These are phyloP conservation scores for Clarias fuscus DNA, from an alignment of 2,797 vertebrate genomes.

Conservation along the genomic window DNA sequence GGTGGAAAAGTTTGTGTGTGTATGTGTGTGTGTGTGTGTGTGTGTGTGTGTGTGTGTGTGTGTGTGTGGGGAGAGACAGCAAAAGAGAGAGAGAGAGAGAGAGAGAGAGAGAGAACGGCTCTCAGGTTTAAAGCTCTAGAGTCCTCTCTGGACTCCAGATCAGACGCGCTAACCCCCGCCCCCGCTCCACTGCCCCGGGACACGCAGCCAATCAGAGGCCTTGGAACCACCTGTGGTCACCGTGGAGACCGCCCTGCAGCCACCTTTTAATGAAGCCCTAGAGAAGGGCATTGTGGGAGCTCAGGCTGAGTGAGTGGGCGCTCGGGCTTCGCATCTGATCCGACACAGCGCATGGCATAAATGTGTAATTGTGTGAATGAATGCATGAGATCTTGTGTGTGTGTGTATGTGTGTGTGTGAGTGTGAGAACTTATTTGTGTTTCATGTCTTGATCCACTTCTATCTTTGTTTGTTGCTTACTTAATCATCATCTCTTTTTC, in stretches of 20 bases:
- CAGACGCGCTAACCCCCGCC: slow-evolving; percentile 40
- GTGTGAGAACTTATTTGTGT: background rate
- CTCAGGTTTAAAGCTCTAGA: slow-evolving; percentile 52
- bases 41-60: slow-evolving; percentile 41
- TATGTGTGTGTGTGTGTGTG: slow-evolving; percentile 40
- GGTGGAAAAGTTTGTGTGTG: background rate
- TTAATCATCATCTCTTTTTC: background rate
- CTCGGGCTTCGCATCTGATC: slow-evolving; percentile 37
- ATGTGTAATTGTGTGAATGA: slow-evolving; percentile 45
- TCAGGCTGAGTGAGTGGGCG: slow-evolving; percentile 33
- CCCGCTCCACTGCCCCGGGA: slow-evolving; percentile 43
- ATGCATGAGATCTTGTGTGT: slow-evolving; percentile 19
- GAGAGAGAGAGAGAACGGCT: background rate
- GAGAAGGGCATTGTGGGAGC: slow-evolving; percentile 66
- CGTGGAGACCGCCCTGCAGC: slow-evolving; percentile 88
- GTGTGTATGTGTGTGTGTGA: slow-evolving; percentile 8
- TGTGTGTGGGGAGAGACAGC: slow-evolving; percentile 25
- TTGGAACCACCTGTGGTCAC: slow-evolving; percentile 89
- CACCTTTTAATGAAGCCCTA: slow-evolving; percentile 94
- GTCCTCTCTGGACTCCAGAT: slow-evolving; percentile 51
- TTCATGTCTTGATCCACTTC: background rate
- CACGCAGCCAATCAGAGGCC: slow-evolving; percentile 54
- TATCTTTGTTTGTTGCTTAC: background rate
- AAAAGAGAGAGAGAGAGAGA: background rate
- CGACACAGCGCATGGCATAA: slow-evolving; percentile 28